Evolutionary conservation across 2,888 invertebrate species (phyloP), one percentile per base, ranked within the genome.

Genomic region (Lycia hirtaria): DNA sequence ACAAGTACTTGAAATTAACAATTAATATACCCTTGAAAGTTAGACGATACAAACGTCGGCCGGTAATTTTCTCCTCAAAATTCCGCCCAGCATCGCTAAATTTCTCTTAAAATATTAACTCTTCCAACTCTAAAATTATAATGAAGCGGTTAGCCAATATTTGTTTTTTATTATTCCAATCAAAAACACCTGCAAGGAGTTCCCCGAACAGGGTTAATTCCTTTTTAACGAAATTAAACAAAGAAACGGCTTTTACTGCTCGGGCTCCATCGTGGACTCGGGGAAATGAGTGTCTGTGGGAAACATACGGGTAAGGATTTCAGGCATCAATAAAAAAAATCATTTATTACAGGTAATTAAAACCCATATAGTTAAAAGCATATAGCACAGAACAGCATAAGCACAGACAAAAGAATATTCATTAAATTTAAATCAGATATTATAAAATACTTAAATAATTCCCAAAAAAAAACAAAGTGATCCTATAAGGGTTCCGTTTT

Each of bases 211-310:
- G 68, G 71, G 66, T 78, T 75, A 76, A 79, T 75, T 76, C 65
- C 67, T 68, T 79, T 75, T 74, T 68, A 75, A 75, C 69, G 68
- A 76, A 80, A 81, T 82, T 77, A 79, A 80, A 77, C 72, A 71
- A 52, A 68, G 71, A 56, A 65, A 75, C 76, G 70, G 68, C 67
- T 73, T 76, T 72, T 69, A 72, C 68, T 67, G 74, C 68, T 69
- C 68, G 64, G 72, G 69, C 68, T 37, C 72, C 69, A 64, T 67
- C 61, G 62, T 51, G 52, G 54, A 69, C 61, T 68, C 62, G 51
- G 62, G 65, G 66, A 64, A 73, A 76, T 73, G 68, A 64, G 70
- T 53, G 68, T 55, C 56, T 56, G 50, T 20, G 64, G 50, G 33
- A 68, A 72, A 80, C 60, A 72, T 51, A 78, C 71, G 63, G 63